These are phyloP conservation scores for Gonioctena quinquepunctata DNA, from an alignment of 1,140 invertebrate genomes.

Conservation along the genomic window DNA sequence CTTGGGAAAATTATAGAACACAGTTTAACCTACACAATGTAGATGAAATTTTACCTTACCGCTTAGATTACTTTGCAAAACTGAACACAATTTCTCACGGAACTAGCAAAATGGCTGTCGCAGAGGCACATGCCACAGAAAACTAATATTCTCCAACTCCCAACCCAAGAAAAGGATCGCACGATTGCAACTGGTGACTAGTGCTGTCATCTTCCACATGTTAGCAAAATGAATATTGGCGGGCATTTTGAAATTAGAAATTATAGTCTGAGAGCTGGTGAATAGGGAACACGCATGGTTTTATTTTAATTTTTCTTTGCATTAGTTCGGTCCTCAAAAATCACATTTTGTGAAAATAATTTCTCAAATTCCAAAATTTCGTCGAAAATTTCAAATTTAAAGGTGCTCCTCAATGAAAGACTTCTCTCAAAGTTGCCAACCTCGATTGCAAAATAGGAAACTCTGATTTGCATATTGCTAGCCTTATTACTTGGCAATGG, in stretches of 20 bases:
- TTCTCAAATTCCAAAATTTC: too few species aligned
- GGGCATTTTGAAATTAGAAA: background rate
- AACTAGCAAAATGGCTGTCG: slow-evolving; percentile 72
- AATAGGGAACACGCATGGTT: too few species aligned
- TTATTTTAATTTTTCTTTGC: too few species aligned
- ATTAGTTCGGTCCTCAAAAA: too few species aligned
- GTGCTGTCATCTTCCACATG: background rate
- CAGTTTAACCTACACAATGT: slow-evolving; percentile 33
- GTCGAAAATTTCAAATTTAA: too few species aligned
- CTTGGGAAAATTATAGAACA: slow-evolving; percentile 14
- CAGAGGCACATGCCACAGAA: slow-evolving; percentile 69
- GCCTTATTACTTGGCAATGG: too few species aligned
- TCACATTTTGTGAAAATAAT: too few species aligned
- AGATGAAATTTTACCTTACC: slow-evolving; percentile 51
- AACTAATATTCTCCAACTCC: slow-evolving; percentile 63
- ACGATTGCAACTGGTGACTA: slow-evolving; percentile 7
- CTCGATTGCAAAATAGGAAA: too few species aligned
- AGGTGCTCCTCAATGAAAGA: too few species aligned
- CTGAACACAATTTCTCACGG: slow-evolving; percentile 64
- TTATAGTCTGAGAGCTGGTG: too few species aligned
- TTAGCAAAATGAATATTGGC: background rate
- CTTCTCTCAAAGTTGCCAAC: too few species aligned
- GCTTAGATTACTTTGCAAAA: slow-evolving; percentile 57
- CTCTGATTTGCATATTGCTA: too few species aligned
- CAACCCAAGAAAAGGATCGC: slow-evolving; percentile 9